These are phyloP conservation scores for Holocentrus rufus DNA, from an alignment of 2,797 vertebrate species.

Conservation along the genomic window DNA sequence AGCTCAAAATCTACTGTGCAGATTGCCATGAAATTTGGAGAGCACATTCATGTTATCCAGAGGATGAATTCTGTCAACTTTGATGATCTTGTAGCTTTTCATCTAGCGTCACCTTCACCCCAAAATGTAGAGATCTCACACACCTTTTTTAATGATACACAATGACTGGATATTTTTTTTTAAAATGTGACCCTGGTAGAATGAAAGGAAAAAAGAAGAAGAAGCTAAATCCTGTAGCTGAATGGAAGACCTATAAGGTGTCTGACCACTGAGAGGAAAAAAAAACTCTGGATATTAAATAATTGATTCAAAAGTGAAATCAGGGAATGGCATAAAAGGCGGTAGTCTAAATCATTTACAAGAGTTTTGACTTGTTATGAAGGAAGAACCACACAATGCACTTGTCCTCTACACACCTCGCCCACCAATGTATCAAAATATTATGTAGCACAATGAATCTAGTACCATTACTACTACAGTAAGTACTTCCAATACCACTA, in stretches of 20 bases:
- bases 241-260: constrained; percentile 39
- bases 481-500: not conserved
- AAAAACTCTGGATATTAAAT: constrained; percentile 58
- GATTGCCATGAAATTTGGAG: no score
- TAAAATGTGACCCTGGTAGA: constrained; percentile 43
- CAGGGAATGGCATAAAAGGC: constrained; percentile 65
- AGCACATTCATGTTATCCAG: no score
- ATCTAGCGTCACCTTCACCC: no score
- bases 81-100: no score
- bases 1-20: no score
- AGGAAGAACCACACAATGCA: constrained; percentile 54
- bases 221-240: constrained; percentile 7
- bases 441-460: not conserved
- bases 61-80: no score
- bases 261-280: constrained; percentile 39
- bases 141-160: constrained; percentile 48
- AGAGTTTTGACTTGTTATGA: constrained; percentile 53
- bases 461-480: not conserved
- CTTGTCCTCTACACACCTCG: constrained; percentile 43
- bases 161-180: constrained; percentile 43
- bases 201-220: no score
- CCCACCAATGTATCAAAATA: constrained; percentile 6
- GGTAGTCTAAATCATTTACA: constrained; percentile 69
- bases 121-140: no score
- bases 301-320: constrained; percentile 66